These are phyloP conservation scores for Microcebus griseorufus DNA, from an alignment of 2,113 vertebrate species.

Conservation along the genomic window DNA sequence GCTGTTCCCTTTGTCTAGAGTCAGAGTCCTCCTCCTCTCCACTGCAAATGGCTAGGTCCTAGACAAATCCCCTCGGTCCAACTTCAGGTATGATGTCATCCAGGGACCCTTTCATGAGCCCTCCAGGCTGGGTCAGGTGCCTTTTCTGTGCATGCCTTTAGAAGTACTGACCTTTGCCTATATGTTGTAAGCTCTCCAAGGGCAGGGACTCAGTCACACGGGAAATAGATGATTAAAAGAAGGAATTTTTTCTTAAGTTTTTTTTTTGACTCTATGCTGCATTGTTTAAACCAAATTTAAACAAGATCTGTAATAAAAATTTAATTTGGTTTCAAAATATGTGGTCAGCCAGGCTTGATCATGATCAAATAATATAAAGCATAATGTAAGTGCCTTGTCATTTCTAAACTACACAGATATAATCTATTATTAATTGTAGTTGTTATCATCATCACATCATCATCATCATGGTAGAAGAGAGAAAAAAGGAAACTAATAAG, in stretches of 20 bases:
- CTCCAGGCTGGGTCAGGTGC: not conserved
- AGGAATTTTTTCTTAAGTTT: not conserved
- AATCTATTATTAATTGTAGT: not conserved
- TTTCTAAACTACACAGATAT: not conserved
- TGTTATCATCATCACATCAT: not conserved
- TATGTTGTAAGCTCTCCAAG: not conserved
- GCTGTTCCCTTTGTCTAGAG: not conserved
- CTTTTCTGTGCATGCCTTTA: not conserved
- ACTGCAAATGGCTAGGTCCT: not conserved
- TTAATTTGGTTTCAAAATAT: slow-evolving; percentile 2
- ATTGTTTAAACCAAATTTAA: not conserved
- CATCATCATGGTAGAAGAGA: not conserved
- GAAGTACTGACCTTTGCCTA: not conserved
- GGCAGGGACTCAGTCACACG: not conserved
- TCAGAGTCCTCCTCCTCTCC: not conserved
- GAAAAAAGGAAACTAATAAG: not conserved
- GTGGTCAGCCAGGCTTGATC: not conserved
- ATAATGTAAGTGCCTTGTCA: not conserved
- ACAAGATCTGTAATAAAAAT: not conserved
- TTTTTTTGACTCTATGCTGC: not conserved
- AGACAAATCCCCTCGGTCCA: not conserved
- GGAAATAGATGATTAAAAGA: not conserved
- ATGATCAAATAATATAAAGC: not conserved
- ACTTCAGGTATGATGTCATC: not conserved
- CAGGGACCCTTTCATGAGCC: not conserved